These are phyloP conservation scores for Cephus rjabovi DNA, from an alignment of 2,888 invertebrate genomes.

Conservation along the genomic window DNA sequence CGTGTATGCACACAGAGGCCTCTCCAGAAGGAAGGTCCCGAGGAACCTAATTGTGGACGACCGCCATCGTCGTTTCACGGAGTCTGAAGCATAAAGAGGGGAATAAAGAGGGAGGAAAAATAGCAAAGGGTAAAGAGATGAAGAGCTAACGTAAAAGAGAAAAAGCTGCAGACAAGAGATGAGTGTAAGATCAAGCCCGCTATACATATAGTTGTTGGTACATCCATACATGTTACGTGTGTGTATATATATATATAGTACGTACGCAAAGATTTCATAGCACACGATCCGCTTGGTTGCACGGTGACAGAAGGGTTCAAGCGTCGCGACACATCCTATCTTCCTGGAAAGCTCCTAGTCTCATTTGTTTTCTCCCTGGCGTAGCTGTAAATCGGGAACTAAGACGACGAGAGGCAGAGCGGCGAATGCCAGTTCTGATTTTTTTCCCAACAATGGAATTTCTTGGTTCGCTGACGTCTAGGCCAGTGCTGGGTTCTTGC, in stretches of 20 bases:
- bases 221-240: not conserved
- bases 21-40: not conserved
- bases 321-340: not conserved
- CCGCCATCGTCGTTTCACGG: not conserved
- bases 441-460: slow-evolving; percentile 41
- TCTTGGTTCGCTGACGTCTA: slow-evolving; percentile 41
- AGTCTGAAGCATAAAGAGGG: not conserved
- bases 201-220: not conserved
- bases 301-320: not conserved
- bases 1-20: not conserved
- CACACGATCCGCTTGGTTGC: not conserved
- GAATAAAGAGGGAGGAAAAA: not conserved
- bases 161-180: not conserved
- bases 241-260: not conserved
- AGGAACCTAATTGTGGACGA: not conserved
- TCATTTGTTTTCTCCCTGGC: slow-evolving; percentile 3
- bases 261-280: not conserved
- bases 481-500: slow-evolving; percentile 27
- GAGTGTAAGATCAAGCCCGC: not conserved
- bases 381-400: not conserved
- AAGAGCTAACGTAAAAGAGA: not conserved
- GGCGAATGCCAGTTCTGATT: slow-evolving; percentile 24
- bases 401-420: not conserved
- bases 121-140: not conserved
- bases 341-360: slow-evolving; percentile 1